Percentiles rank a stretch among this genome's conserved stretches.
These are phyloP conservation scores for Oligia latruncula DNA, from an alignment of 2,888 invertebrate genomes.

Conservation along the genomic window DNA sequence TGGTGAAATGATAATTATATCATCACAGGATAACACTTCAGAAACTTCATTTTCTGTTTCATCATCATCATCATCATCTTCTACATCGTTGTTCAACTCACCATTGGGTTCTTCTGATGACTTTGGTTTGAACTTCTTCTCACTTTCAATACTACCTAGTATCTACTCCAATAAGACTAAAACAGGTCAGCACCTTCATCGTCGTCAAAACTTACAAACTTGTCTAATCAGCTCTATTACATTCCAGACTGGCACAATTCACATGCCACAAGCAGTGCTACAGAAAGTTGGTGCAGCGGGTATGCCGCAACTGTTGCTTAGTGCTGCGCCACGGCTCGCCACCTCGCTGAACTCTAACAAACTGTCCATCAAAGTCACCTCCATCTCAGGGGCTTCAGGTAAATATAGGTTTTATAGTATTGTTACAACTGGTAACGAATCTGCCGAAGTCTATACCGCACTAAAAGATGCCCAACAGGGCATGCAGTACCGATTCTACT, in stretches of 20 bases:
- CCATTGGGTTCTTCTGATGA: neutral
- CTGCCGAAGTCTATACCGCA: neutral
- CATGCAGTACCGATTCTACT: neutral
- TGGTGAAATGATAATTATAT: neutral
- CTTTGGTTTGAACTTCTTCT: no score
- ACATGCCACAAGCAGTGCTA: slow-evolving; percentile 89
- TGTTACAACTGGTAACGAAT: neutral
- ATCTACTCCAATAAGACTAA: neutral
- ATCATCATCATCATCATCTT: neutral
- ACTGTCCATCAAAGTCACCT: slow-evolving; percentile 93
- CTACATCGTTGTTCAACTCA: neutral
- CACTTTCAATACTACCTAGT: neutral
- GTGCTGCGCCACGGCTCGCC: slow-evolving; percentile 86
- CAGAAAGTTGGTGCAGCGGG: slow-evolving; percentile 87
- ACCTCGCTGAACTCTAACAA: slow-evolving; percentile 88
- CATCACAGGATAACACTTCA: neutral
- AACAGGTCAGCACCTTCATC: neutral
- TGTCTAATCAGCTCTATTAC: slow-evolving; percentile 11
- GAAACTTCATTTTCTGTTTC: neutral
- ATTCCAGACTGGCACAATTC: slow-evolving; percentile 90
- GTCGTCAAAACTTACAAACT: neutral
- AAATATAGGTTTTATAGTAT: slow-evolving; percentile 20
- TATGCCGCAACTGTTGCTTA: slow-evolving; percentile 85
- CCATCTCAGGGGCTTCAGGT: slow-evolving; percentile 86
- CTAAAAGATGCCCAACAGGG: neutral